Evolutionary conservation across 2,888 invertebrate species (phyloP).

Genomic region (Tetragonisca angustula): DNA sequence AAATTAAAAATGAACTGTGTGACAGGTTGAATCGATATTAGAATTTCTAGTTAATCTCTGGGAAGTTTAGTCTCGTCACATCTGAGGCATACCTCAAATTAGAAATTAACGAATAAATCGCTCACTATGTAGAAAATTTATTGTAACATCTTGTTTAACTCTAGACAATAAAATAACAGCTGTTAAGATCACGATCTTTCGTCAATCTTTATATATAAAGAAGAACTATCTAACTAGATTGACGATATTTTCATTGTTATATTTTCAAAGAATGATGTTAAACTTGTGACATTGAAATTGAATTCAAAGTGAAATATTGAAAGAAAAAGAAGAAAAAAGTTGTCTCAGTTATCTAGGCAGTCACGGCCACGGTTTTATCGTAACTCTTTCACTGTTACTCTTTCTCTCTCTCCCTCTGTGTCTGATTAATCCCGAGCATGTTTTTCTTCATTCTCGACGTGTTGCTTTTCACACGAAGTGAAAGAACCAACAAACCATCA

Average conservation of each 20-base stretch:
- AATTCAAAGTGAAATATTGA: not conserved
- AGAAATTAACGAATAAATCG: too few species aligned
- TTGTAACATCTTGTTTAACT: not conserved
- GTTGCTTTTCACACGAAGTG: conserved; percentile 17
- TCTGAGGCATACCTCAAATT: too few species aligned
- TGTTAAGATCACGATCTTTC: not conserved
- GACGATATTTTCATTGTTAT: not conserved
- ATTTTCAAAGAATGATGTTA: not conserved
- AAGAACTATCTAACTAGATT: not conserved
- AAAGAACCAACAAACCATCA: not conserved
- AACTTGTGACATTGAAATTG: not conserved
- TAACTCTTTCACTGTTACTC: conserved; percentile 30
- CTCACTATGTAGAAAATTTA: too few species aligned
- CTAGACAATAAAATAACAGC: not conserved
- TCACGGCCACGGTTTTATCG: not conserved
- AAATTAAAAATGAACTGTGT: not conserved
- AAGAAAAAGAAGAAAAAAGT: not conserved
- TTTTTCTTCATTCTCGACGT: conserved; percentile 38
- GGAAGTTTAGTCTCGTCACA: too few species aligned
- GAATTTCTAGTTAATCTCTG: not conserved
- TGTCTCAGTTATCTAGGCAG: conserved; percentile 32
- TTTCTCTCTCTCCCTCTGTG: conserved; percentile 57
- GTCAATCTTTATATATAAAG: too few species aligned
- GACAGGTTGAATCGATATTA: not conserved
- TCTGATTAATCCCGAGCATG: conserved; percentile 50